phyloP scores from a whole-genome alignment of 1,140 invertebrate genomes.

The Scaptodrosophila lebanonensis region DNA sequence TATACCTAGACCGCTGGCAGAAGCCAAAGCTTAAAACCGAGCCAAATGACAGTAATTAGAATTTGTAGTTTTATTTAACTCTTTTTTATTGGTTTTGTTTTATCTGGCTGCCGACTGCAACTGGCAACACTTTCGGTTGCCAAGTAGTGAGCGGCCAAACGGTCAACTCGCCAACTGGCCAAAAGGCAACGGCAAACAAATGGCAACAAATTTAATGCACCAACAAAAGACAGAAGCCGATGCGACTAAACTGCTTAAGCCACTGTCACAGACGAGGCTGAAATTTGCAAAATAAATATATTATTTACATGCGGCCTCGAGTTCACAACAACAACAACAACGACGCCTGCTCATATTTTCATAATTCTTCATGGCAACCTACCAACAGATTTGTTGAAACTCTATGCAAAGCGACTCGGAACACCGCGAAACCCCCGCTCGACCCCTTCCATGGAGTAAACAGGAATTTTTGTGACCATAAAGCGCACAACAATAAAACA shows the following conservation, averaged over 20 bases:
- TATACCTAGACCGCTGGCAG: not conserved
- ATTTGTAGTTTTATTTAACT: conserved; percentile 54
- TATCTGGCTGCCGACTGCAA: conserved; percentile 24
- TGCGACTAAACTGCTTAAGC: conserved; percentile 38
- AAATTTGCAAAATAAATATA: conserved; percentile 56
- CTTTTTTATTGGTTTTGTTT: conserved; percentile 5
- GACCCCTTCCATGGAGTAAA: conserved; percentile 46
- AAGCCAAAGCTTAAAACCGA: conserved; percentile 40
- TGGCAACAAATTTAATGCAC: conserved; percentile 61
- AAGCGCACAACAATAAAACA: conserved; percentile 68
- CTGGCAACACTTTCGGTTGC: conserved; percentile 35
- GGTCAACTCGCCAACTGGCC: conserved; percentile 30
- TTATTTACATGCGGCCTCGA: conserved; percentile 52
- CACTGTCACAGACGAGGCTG: conserved; percentile 7
- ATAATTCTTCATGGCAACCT: conserved; percentile 55
- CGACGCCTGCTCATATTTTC: conserved; percentile 46
- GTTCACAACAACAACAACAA: conserved; percentile 13
- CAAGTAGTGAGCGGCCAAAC: conserved; percentile 58
- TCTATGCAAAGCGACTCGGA: conserved; percentile 66
- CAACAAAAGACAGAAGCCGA: conserved; percentile 34
- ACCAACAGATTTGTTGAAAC: conserved; percentile 55
- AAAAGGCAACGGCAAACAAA: conserved; percentile 55
- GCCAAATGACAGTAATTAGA: conserved; percentile 72
- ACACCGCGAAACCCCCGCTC: conserved; percentile 35
- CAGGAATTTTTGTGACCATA: conserved; percentile 56